Conservation (phyloP, 2,888 invertebrate genomes). For the Gandaritis pyraliata region DNA sequence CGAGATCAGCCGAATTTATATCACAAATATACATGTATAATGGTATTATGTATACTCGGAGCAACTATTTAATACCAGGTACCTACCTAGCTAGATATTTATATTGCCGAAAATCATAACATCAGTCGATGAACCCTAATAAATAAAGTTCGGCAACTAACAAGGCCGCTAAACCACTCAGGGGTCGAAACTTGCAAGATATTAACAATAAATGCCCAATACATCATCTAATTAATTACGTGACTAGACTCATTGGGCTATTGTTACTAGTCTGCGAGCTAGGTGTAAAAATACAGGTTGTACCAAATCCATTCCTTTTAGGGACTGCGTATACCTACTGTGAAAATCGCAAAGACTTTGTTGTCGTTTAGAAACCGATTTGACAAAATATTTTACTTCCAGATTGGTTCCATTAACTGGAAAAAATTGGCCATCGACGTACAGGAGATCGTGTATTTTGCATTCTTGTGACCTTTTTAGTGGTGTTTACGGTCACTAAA, state of each 20-base stretch:
- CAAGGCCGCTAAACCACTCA: slow-evolving; percentile 34
- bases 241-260: slow-evolving; percentile 50
- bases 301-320: too few species aligned
- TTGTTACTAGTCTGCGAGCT: slow-evolving; percentile 25
- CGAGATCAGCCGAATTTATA: slow-evolving; percentile 3
- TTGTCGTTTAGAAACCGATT: too few species aligned
- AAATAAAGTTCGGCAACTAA: slow-evolving; percentile 36
- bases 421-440: too few species aligned
- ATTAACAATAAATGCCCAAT: slow-evolving; percentile 50
- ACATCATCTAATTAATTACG: slow-evolving; percentile 61
- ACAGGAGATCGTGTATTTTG: too few species aligned
- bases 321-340: too few species aligned
- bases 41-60: not conserved
- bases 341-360: too few species aligned
- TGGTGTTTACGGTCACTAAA: too few species aligned
- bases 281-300: not conserved
- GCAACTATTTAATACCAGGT: not conserved
- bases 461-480: too few species aligned
- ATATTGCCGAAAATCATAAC: slow-evolving; percentile 12
- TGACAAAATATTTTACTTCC: too few species aligned
- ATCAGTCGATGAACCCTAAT: slow-evolving; percentile 27
- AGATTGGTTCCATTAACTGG: too few species aligned
- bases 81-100: not conserved
- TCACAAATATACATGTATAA: too few species aligned
- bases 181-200: slow-evolving; percentile 45